Conservation (phyloP, 2,113 vertebrate genomes). For the Sturnus vulgaris region DNA sequence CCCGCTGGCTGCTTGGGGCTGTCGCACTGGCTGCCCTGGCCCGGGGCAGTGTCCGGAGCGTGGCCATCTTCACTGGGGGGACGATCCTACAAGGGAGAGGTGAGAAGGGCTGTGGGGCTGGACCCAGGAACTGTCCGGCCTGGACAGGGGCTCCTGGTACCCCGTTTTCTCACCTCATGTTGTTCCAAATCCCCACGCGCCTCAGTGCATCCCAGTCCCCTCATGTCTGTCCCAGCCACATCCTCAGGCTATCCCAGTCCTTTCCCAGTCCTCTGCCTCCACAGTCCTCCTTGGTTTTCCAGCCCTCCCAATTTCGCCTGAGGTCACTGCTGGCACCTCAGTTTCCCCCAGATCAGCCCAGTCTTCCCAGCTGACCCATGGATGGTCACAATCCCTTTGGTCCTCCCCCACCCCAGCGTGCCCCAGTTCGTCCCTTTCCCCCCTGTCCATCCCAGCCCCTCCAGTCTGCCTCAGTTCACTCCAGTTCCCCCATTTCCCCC, state of each 20-base stretch:
- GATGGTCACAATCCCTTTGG: too few species aligned
- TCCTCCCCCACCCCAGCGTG: rapidly evolving
- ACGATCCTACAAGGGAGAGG: slow-evolving; percentile 66
- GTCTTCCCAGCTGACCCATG: not conserved
- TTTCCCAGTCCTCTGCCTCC: not conserved
- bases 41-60: not conserved
- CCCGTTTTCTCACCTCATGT: rapidly evolving
- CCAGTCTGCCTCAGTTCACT: too few species aligned
- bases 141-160: too few species aligned
- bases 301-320: not conserved
- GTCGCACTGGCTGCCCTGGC: slow-evolving; percentile 71
- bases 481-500: not conserved
- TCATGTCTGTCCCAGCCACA: not conserved
- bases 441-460: rapidly evolving
- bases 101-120: not conserved
- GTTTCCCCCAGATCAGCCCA: not conserved
- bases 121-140: not conserved
- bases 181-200: too few species aligned
- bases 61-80: slow-evolving; percentile 71
- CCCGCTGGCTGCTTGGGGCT: slow-evolving; percentile 68
- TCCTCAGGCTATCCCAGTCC: not conserved
- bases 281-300: not conserved
- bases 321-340: not conserved
- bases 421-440: too few species aligned
- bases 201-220: not conserved